A percentile compares a stretch with the other conserved stretches of the same genome.
Conservation (phyloP, 2,113 vertebrate species). For the Rafetus swinhoei region DNA sequence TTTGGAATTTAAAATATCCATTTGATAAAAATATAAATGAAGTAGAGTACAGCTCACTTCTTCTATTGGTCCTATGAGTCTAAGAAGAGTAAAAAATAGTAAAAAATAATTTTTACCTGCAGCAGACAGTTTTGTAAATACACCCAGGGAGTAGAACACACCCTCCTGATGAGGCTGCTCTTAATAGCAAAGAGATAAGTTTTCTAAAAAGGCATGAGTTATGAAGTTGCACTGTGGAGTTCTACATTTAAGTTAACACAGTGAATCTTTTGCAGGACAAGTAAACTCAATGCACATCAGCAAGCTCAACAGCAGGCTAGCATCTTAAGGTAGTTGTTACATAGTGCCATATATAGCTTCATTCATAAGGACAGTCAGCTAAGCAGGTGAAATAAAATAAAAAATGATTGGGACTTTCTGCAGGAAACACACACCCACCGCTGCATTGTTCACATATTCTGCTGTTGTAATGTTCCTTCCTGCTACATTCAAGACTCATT, state of each 20-base stretch:
- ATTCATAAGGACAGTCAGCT: not conserved
- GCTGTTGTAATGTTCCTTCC: not conserved
- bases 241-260: not conserved
- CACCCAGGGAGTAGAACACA: too few species aligned
- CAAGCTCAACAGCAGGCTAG: not conserved
- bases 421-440: not conserved
- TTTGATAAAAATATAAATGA: not conserved
- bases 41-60: not conserved
- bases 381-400: not conserved
- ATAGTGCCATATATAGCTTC: not conserved
- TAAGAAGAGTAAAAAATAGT: not conserved
- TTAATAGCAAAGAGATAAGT: not conserved
- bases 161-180: too few species aligned
- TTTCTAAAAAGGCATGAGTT: not conserved
- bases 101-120: not conserved
- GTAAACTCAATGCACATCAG: not conserved
- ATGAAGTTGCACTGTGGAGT: not conserved
- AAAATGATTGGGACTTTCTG: not conserved
- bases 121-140: not conserved
- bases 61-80: not conserved
- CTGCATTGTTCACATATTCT: not conserved
- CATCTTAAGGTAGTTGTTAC: not conserved
- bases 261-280: not conserved
- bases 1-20: not conserved
- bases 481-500: not conserved